These are phyloP conservation scores for Meteorus colon DNA, from an alignment of 2,888 invertebrate species.

Conservation along the genomic window DNA sequence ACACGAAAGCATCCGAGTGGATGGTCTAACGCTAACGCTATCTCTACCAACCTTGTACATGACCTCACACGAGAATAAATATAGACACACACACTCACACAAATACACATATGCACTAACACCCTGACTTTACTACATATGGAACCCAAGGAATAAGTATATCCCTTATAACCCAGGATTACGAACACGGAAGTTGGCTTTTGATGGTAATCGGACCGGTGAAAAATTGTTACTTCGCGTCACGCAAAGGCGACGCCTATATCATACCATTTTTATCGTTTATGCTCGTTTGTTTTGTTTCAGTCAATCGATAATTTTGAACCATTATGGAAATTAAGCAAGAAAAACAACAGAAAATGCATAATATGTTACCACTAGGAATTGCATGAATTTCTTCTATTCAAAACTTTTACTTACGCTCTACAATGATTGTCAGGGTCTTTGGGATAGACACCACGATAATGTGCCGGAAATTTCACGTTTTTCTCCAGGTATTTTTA, in stretches of 20 bases:
- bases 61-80: constrained; percentile 2
- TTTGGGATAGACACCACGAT: no score
- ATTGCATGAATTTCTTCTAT: no score
- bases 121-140: constrained; percentile 3
- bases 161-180: constrained; percentile 36
- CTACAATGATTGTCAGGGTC: no score
- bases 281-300: constrained; percentile 24
- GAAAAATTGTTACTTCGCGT: constrained; percentile 37
- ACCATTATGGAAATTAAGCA: neutral
- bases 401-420: no score
- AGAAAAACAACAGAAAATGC: neutral
- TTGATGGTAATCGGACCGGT: constrained; percentile 36
- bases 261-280: constrained; percentile 22
- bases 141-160: constrained; percentile 30
- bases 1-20: constrained; percentile 27
- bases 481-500: no score
- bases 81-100: neutral
- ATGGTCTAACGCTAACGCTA: constrained; percentile 17
- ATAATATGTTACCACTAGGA: no score
- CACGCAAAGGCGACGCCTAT: constrained; percentile 33
- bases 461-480: no score
- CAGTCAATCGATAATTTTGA: constrained; percentile 6
- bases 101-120: constrained; percentile 4
- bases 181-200: constrained; percentile 36
- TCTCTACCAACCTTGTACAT: neutral